phyloP scores from a whole-genome alignment of 2,797 vertebrate species.

The Cichlasoma orientale region DNA sequence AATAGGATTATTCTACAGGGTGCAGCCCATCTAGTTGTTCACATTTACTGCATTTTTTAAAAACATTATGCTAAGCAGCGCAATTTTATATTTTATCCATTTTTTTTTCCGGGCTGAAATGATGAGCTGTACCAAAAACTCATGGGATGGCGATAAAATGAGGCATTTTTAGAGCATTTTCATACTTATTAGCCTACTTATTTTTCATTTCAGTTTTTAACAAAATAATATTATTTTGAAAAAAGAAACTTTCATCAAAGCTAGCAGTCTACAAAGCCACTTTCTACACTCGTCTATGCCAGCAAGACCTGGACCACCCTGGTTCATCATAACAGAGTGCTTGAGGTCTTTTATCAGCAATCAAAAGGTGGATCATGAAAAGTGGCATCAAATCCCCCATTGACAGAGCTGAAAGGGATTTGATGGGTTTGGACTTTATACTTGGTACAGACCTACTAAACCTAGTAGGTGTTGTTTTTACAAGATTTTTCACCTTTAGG shows the following conservation, averaged over 20 bases:
- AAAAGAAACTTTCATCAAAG: too few species aligned
- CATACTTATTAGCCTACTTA: background rate
- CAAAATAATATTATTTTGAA: too few species aligned
- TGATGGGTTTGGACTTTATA: background rate
- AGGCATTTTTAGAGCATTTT: background rate
- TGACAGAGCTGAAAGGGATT: background rate
- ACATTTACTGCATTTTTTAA: background rate
- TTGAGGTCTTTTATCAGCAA: too few species aligned
- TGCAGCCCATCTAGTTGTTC: background rate
- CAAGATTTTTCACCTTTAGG: too few species aligned
- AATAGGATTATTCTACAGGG: background rate
- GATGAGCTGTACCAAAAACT: background rate
- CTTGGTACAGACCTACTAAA: too few species aligned
- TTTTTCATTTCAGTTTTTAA: background rate
- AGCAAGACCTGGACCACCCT: background rate
- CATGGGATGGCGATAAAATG: background rate
- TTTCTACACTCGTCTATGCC: too few species aligned
- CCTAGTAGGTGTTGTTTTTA: too few species aligned
- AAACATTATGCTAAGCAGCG: background rate
- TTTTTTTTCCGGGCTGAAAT: background rate
- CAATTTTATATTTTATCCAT: too few species aligned
- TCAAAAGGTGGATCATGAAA: background rate
- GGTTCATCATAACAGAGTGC: background rate
- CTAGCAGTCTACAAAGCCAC: too few species aligned
- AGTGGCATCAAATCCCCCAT: background rate